Evolutionary conservation across 2,113 vertebrate genomes (phyloP), one percentile per base, ranked within the genome.

Genomic region (Chroicocephalus ridibundus): DNA sequence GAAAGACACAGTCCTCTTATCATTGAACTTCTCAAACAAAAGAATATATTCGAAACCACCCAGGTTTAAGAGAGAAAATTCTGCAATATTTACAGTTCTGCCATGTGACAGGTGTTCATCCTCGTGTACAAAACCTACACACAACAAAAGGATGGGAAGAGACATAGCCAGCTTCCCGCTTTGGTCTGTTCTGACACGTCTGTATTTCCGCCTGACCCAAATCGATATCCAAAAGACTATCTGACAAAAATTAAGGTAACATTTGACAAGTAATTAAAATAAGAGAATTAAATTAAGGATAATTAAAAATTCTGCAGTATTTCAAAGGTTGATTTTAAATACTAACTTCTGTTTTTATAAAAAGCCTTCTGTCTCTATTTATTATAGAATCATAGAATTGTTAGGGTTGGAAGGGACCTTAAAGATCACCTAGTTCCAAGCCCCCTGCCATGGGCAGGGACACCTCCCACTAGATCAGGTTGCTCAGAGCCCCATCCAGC

Each of bases 241-340:
- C 90, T 93, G 75, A 89, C 93, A 94, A 85, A 97, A 97, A 97
- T 76, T 85, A 89, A 96, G 70, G 76, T 61, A 93, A 79, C 60
- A 94, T 86, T 86, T 86, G 62, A 80, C 32, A 92, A 57, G 54
- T n/a, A 90, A 92, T 90, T 79, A 82, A 86, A 90, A 82, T 1
- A 82, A 66, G 15, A 76, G 7, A 72, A 87, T 55, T 49, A 40
- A 75, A 62, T 58, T 94, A 86, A 94, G 76, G 82, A 36, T 68
- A 80, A 65, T 93, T 90, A 75, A 76, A 85, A 83, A 82, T 86
- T 92, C 92, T 81, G 26, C 60, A 62, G 36, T 80, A 88, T 86
- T 96, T 96, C 90, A 91, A 82, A 94, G 65, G 88, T 68, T 82
- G 89, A 76, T 86, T 94, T 94, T 65, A 65, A 79, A 51, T 55